Conservation (phyloP, 92 coral and sea anemone genomes). For the Desmophyllum pertusum region DNA sequence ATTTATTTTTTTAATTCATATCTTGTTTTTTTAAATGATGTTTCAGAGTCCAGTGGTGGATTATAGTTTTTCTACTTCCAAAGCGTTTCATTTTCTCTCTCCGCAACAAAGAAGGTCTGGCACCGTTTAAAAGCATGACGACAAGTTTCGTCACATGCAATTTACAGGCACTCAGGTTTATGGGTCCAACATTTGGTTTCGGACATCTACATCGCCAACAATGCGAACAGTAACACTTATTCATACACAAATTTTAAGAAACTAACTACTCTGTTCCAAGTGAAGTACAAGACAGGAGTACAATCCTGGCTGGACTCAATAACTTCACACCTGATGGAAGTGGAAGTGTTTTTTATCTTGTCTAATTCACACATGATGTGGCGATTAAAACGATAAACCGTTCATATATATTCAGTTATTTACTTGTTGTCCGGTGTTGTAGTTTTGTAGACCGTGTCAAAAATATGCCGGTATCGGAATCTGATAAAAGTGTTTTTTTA, state of each 20-base stretch:
- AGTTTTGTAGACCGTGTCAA: too few relatives aligned
- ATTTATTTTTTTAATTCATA: too few relatives aligned
- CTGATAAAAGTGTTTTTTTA: too few relatives aligned
- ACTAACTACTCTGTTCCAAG: not conserved
- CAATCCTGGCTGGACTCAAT: not conserved
- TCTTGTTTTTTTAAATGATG: too few relatives aligned
- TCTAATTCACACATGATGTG: too few relatives aligned
- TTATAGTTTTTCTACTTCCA: not conserved
- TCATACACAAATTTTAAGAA: not conserved
- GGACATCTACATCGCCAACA: not conserved
- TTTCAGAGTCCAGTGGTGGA: not conserved
- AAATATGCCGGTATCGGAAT: too few relatives aligned
- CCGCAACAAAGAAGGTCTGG: conserved; percentile 2
- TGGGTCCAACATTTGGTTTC: not conserved
- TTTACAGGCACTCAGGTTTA: not conserved
- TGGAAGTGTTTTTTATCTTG: conserved; percentile 18
- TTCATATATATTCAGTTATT: too few relatives aligned
- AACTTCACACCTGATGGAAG: not conserved
- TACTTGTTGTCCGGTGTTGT: too few relatives aligned
- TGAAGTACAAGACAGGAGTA: not conserved
- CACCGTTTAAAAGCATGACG: conserved; percentile 3
- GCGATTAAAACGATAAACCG: too few relatives aligned
- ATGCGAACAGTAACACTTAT: not conserved
- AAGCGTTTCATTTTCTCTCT: not conserved
- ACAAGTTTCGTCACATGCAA: not conserved